These are phyloP conservation scores for Papilio aristodemus DNA, from an alignment of 1,140 invertebrate species.

Conservation along the genomic window DNA sequence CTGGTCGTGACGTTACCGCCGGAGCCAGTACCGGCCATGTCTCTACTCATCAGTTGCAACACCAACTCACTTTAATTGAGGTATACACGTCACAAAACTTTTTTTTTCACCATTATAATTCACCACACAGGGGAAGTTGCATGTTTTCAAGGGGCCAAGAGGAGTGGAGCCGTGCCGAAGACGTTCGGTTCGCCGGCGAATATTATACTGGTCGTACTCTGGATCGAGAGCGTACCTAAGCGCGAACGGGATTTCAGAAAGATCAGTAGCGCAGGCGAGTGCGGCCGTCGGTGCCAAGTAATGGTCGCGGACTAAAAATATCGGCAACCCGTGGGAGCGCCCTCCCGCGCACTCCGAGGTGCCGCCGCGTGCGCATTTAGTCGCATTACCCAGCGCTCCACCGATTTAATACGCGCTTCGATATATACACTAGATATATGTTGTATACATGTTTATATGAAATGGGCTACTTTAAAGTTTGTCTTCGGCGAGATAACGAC, in stretches of 20 bases:
- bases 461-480: slow-evolving; percentile 7
- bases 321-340: slow-evolving; percentile 80
- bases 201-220: slow-evolving; percentile 62
- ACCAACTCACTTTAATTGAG: slow-evolving; percentile 55
- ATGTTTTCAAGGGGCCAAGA: slow-evolving; percentile 7
- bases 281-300: slow-evolving; percentile 79
- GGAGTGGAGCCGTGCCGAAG: slow-evolving; percentile 37
- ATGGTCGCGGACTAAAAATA: slow-evolving; percentile 79
- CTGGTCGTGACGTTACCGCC: slow-evolving; percentile 59
- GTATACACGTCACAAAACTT: slow-evolving; percentile 58
- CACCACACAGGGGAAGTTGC: slow-evolving; percentile 38
- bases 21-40: slow-evolving; percentile 61
- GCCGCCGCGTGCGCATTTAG: slow-evolving; percentile 72
- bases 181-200: slow-evolving; percentile 49
- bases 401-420: slow-evolving; percentile 22
- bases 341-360: slow-evolving; percentile 77
- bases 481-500: not conserved
- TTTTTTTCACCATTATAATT: slow-evolving; percentile 60
- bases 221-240: slow-evolving; percentile 67
- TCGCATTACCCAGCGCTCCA: slow-evolving; percentile 56
- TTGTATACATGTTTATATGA: not conserved
- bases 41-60: slow-evolving; percentile 45
- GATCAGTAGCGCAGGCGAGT: slow-evolving; percentile 75
- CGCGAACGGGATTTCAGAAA: slow-evolving; percentile 72
- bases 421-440: slow-evolving; percentile 18